Percentiles rank a stretch among this genome's conserved stretches.
These are phyloP conservation scores for Tetragonula clypearis DNA, from an alignment of 1,140 invertebrate genomes.

Conservation along the genomic window DNA sequence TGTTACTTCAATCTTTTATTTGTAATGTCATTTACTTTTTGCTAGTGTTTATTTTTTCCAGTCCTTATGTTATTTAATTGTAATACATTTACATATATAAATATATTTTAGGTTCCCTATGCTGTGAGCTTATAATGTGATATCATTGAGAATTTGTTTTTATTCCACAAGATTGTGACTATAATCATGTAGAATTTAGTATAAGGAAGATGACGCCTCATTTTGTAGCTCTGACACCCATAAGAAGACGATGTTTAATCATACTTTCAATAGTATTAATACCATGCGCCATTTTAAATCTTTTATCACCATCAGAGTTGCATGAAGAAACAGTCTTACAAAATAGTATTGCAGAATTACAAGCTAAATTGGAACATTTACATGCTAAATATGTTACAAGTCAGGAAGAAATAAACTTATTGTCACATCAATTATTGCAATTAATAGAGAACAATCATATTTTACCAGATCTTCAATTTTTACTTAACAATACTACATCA, in stretches of 20 bases:
- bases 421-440: slow-evolving; percentile 76
- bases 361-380: slow-evolving; percentile 83
- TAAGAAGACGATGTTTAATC: slow-evolving; percentile 72
- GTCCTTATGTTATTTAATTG: background rate
- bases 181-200: slow-evolving; percentile 69
- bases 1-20: background rate
- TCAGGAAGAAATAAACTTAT: slow-evolving; percentile 80
- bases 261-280: slow-evolving; percentile 73
- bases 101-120: slow-evolving; percentile 33
- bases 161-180: slow-evolving; percentile 21
- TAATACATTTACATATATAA: background rate
- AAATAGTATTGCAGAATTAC: slow-evolving; percentile 84
- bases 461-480: slow-evolving; percentile 76
- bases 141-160: slow-evolving; percentile 18
- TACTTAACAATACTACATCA: slow-evolving; percentile 74
- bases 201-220: slow-evolving; percentile 69
- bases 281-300: slow-evolving; percentile 75
- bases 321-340: slow-evolving; percentile 82
- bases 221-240: slow-evolving; percentile 71
- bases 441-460: slow-evolving; percentile 75
- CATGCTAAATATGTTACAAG: slow-evolving; percentile 83
- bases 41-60: background rate
- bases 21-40: background rate
- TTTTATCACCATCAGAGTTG: slow-evolving; percentile 75
- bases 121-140: slow-evolving; percentile 35